phyloP scores from a whole-genome alignment of 2,888 invertebrate species.

The Caenorhabditis sp. region DNA sequence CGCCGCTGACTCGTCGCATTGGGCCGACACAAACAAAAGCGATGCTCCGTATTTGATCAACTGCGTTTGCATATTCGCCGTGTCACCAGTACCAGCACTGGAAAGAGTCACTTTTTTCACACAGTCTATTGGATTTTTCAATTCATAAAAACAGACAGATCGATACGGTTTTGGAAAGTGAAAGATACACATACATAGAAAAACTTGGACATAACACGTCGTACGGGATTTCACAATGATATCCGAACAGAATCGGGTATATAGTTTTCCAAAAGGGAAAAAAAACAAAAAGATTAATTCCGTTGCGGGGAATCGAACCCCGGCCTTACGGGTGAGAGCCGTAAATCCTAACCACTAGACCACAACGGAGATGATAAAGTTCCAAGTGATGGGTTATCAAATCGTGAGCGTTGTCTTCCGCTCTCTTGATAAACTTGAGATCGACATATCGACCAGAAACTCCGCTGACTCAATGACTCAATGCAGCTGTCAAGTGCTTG shows the following conservation, averaged over 20 bases:
- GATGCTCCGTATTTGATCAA: slow-evolving; percentile 53
- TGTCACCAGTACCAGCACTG: slow-evolving; percentile 28
- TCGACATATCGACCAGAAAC: too few relatives aligned
- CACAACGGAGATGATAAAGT: slow-evolving; percentile 40
- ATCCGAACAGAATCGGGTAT: too few relatives aligned
- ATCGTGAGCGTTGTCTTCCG: too few relatives aligned
- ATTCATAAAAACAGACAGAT: slow-evolving; percentile 30
- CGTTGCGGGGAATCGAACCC: slow-evolving; percentile 65
- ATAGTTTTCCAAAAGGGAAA: too few relatives aligned
- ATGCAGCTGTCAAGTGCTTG: too few relatives aligned
- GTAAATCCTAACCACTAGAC: slow-evolving; percentile 62
- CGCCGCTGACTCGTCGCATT: slow-evolving; percentile 36
- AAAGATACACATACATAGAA: not conserved
- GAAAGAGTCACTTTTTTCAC: slow-evolving; percentile 28
- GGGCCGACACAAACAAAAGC: slow-evolving; percentile 48
- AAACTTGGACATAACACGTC: slow-evolving; percentile 6
- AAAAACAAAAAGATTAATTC: slow-evolving; percentile 8
- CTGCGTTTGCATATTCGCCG: slow-evolving; percentile 59
- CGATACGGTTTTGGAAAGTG: slow-evolving; percentile 6
- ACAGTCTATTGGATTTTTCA: slow-evolving; percentile 42
- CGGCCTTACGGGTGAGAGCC: slow-evolving; percentile 61
- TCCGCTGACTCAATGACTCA: too few relatives aligned
- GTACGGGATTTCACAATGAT: slow-evolving; percentile 15
- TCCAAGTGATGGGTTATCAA: too few relatives aligned
- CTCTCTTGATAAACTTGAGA: too few relatives aligned